Base-by-base conservation (phyloP, 1,140 invertebrate species). In the Diprion similis region DNA sequence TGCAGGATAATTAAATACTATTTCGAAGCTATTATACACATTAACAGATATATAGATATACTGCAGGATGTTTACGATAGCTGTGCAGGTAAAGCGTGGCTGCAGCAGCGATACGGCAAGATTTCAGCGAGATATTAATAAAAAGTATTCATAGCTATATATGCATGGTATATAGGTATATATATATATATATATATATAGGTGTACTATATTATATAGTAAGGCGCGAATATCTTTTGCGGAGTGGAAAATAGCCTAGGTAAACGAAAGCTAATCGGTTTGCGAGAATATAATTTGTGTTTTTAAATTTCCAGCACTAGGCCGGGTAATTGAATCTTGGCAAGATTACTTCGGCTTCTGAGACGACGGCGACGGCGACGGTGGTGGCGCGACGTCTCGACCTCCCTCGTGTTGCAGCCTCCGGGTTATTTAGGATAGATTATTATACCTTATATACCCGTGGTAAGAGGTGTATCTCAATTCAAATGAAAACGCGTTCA, bases 381-480 rank as follows among this genome's bases (percentile, higher is more conserved):
- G n/a, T n/a, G n/a, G n/a, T n/a, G 24, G 1, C 59, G 59, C 13
- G 59, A 64, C 13, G 59, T 64, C 59, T 15, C 59, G 59, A 18
- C 17, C 59, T 11, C 66, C 1, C 13, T 15, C 13, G 8, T 15
- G 18, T 45, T 45, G 13, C 18, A 18, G 66, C 66, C 66, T 68
- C 66, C 4, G 66, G 66, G 18, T 68, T 68, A 68, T 68, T 68
- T 68, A 68, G 37, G 66, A 68, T 19, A 68, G 66, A 68, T 68
- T 68, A 68, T 68, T 68, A 18, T 19, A 45, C 59, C 13, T 15
- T 15, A 15, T 17, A 64, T 15, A 64, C 18, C 17, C 18, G 15
- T 13, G 17, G 19, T 11, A 13, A 45, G 11, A 68, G 66, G 66
- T 68, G 66, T 19, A 68, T 37, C 24, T 37, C 24, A 37, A 37